Conservation (phyloP, 2,888 invertebrate genomes). For the Conistra vaccinii region DNA sequence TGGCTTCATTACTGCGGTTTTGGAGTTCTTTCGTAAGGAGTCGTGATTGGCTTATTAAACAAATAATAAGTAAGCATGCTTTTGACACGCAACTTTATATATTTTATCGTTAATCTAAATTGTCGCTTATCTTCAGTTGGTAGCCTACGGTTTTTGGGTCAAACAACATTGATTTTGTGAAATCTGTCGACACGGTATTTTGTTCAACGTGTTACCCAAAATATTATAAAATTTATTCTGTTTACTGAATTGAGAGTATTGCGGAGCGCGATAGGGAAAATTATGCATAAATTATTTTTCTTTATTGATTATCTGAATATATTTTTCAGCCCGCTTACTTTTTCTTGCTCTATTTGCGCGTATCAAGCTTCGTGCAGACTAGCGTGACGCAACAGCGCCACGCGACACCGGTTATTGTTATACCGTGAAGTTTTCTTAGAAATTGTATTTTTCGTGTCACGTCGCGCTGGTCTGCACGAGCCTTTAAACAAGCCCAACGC, state of each 20-base stretch:
- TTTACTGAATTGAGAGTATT: constrained; percentile 19
- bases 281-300: constrained; percentile 14
- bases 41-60: constrained; percentile 46
- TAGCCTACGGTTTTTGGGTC: constrained; percentile 60
- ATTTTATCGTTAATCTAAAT: constrained; percentile 56
- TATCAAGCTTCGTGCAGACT: too few relatives aligned
- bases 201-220: constrained; percentile 13
- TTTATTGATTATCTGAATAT: neutral
- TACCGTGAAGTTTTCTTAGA: too few relatives aligned
- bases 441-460: too few relatives aligned
- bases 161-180: constrained; percentile 55
- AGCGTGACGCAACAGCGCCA: too few relatives aligned
- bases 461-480: too few relatives aligned
- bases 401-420: too few relatives aligned
- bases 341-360: neutral
- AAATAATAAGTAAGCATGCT: constrained; percentile 50
- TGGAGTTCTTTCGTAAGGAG: constrained; percentile 20
- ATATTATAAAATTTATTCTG: constrained; percentile 19
- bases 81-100: constrained; percentile 62
- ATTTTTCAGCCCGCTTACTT: neutral
- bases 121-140: constrained; percentile 60
- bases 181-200: constrained; percentile 29
- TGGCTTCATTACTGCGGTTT: constrained; percentile 39
- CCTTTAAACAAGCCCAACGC: neutral
- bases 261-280: constrained; percentile 1